Conservation (phyloP, 2,888 invertebrate genomes). For the Heliothis peltigera region DNA sequence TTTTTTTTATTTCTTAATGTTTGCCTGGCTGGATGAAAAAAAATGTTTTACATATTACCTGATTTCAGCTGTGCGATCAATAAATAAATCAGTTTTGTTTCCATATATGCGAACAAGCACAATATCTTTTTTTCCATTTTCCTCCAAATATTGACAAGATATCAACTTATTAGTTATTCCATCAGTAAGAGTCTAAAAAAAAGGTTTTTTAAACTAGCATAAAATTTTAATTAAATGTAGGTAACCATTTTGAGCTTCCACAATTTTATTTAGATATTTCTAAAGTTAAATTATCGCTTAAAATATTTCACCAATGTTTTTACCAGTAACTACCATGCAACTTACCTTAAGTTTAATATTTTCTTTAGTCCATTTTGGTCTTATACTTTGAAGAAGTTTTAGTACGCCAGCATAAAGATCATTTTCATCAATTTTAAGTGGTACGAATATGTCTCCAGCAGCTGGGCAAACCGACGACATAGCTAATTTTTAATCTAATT, state of each 20-base stretch:
- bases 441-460: slow-evolving; percentile 85
- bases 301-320: background rate
- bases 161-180: slow-evolving; percentile 98
- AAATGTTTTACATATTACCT: slow-evolving; percentile 79
- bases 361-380: slow-evolving; percentile 92
- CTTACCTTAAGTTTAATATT: slow-evolving; percentile 93
- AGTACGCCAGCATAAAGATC: slow-evolving; percentile 92
- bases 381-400: slow-evolving; percentile 91
- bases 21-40: background rate
- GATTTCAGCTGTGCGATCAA: slow-evolving; percentile 96
- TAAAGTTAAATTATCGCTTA: no score
- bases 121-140: slow-evolving; percentile 88
- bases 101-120: slow-evolving; percentile 97
- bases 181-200: slow-evolving; percentile 95
- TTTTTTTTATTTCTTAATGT: background rate
- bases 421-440: slow-evolving; percentile 91
- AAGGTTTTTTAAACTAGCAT: no score
- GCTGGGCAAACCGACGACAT: slow-evolving; percentile 77
- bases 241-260: no score
- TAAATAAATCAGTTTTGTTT: slow-evolving; percentile 97
- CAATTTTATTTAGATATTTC: no score
- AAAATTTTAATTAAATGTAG: no score
- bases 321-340: background rate
- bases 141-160: slow-evolving; percentile 91
- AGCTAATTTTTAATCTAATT: slow-evolving; percentile 11